These are phyloP conservation scores for Siphamia tubifer DNA, from an alignment of 2,113 vertebrate genomes.

Conservation along the genomic window DNA sequence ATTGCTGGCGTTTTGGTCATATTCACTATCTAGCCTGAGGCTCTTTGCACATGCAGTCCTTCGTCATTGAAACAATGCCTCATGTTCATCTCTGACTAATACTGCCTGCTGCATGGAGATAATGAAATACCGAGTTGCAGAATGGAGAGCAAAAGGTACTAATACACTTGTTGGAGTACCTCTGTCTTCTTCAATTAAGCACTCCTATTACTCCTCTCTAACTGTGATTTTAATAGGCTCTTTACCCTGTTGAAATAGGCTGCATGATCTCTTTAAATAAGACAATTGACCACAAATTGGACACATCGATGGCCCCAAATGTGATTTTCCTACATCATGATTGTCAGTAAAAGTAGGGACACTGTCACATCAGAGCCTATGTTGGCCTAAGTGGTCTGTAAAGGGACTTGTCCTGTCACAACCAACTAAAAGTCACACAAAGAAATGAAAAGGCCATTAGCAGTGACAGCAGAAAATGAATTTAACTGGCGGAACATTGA, in stretches of 20 bases:
- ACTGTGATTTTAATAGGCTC: slow-evolving; percentile 32
- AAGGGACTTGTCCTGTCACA: slow-evolving; percentile 25
- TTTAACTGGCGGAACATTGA: slow-evolving; percentile 33
- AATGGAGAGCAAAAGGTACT: slow-evolving; percentile 29
- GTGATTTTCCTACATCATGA: slow-evolving; percentile 6
- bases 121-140: slow-evolving; percentile 42
- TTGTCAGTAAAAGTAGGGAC: slow-evolving; percentile 32
- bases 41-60: slow-evolving; percentile 14
- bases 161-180: slow-evolving; percentile 44
- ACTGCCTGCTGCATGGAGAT: slow-evolving; percentile 47
- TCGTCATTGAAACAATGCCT: slow-evolving; percentile 38
- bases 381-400: slow-evolving; percentile 28
- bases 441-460: slow-evolving; percentile 50
- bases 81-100: slow-evolving; percentile 42
- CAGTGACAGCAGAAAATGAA: slow-evolving; percentile 30
- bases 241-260: slow-evolving; percentile 27
- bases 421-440: slow-evolving; percentile 27
- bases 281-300: slow-evolving; percentile 50
- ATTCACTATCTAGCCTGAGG: slow-evolving; percentile 10
- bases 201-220: not conserved
- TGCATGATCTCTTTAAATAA: slow-evolving; percentile 41
- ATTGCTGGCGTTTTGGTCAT: slow-evolving; percentile 20
- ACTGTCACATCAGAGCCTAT: not conserved
- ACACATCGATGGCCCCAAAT: slow-evolving; percentile 10
- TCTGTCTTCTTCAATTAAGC: slow-evolving; percentile 27